phyloP scores from a whole-genome alignment of 2,113 vertebrate species.

The Loxodonta africana region DNA sequence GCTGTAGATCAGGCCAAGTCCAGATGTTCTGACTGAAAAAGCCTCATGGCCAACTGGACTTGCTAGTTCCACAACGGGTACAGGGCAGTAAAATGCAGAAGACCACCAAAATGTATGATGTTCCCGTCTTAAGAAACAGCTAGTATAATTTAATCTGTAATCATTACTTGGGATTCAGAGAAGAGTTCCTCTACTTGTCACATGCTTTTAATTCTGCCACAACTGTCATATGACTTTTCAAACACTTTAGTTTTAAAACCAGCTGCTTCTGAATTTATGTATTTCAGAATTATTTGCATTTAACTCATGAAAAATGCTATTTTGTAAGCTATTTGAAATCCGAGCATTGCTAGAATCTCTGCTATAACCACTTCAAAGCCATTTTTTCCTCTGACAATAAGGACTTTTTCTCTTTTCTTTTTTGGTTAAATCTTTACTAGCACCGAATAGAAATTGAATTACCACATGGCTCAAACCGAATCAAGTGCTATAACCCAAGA shows the following conservation, averaged over 20 bases:
- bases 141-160: slow-evolving; percentile 29
- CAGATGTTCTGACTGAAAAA: neutral
- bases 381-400: slow-evolving; percentile 12
- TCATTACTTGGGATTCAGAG: slow-evolving; percentile 26
- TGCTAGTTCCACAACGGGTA: neutral
- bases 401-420: neutral
- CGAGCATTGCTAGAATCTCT: slow-evolving; percentile 38
- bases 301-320: slow-evolving; percentile 18
- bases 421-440: neutral
- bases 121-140: neutral
- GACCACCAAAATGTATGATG: neutral
- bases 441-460: slow-evolving; percentile 63
- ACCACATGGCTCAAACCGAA: slow-evolving; percentile 52
- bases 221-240: neutral
- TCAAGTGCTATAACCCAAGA: slow-evolving; percentile 34
- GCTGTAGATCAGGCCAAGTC: neutral
- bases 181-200: neutral
- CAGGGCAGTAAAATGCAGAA: neutral
- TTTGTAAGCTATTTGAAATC: slow-evolving; percentile 33
- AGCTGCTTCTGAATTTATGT: neutral
- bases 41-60: neutral
- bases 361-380: slow-evolving; percentile 33
- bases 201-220: neutral
- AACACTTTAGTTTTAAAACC: slow-evolving; percentile 3
- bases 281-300: slow-evolving; percentile 57